Evolutionary conservation across 2,797 vertebrate genomes (phyloP).

Genomic region (Chromobotia macracanthus): DNA sequence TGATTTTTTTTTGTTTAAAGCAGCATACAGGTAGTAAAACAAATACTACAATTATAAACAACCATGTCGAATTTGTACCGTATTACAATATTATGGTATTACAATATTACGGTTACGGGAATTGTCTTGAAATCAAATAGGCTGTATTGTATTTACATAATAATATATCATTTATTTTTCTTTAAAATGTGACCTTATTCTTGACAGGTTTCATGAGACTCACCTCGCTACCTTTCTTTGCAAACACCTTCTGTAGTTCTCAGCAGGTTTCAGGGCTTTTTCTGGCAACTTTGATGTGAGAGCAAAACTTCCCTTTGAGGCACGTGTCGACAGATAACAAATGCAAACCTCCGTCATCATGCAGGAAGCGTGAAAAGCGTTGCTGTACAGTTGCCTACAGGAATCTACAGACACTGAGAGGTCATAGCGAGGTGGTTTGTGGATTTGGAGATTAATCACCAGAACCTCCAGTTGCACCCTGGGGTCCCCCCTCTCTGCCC

Average conservation of each 20-base stretch:
- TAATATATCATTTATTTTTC: not conserved
- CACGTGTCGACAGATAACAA: constrained; percentile 14
- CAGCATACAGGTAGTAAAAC: too few species aligned
- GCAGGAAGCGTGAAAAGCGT: not conserved
- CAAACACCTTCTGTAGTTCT: not conserved
- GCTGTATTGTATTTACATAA: too few species aligned
- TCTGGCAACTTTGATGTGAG: constrained; percentile 1
- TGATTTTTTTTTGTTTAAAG: too few species aligned
- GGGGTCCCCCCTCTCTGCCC: constrained; percentile 3
- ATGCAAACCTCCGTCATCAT: not conserved
- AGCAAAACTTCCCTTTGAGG: not conserved
- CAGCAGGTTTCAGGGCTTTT: not conserved
- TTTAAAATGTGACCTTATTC: not conserved
- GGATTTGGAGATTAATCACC: constrained; percentile 31
- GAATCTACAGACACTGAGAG: not conserved
- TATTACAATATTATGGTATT: too few species aligned
- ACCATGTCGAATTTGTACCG: too few species aligned
- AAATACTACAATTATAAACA: too few species aligned
- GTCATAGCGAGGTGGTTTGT: constrained; percentile 18
- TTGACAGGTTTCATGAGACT: not conserved
- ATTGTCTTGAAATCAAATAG: too few species aligned
- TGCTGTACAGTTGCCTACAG: not conserved
- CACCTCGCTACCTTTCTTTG: not conserved
- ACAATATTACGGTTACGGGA: too few species aligned
- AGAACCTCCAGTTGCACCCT: constrained; percentile 20